phyloP scores from a whole-genome alignment of 2,888 invertebrate genomes.

The Proisotoma minuta region DNA sequence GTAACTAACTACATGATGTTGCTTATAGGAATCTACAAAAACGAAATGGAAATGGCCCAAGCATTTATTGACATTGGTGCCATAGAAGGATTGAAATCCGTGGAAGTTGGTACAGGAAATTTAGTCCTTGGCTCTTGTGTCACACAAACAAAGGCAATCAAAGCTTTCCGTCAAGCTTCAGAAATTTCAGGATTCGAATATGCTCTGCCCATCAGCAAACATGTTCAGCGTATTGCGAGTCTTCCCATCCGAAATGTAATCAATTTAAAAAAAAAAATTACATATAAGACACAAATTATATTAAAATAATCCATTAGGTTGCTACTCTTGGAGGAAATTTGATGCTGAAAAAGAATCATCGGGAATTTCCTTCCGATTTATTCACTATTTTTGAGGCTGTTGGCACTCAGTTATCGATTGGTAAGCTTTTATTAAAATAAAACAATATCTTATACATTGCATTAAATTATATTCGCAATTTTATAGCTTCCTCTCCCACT shows the following conservation, averaged over 20 bases:
- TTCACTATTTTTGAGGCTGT: conserved; percentile 57
- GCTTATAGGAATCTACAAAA: conserved; percentile 29
- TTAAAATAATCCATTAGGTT: conserved; percentile 37
- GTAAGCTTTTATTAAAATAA: conserved; percentile 29
- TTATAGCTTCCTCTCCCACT: conserved; percentile 28
- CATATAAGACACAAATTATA: not conserved
- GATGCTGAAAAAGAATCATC: conserved; percentile 62
- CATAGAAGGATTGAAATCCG: conserved; percentile 20
- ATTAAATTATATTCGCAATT: too few species aligned
- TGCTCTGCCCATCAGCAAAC: conserved; percentile 50
- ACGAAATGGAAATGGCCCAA: conserved; percentile 16
- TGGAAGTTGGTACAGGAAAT: not conserved
- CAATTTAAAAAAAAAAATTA: conserved; percentile 28
- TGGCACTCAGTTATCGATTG: conserved; percentile 48
- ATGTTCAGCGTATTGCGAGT: conserved; percentile 65
- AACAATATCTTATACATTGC: not conserved
- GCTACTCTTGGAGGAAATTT: conserved; percentile 68
- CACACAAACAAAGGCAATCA: conserved; percentile 1
- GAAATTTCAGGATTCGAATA: not conserved
- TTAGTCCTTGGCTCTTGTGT: conserved; percentile 7
- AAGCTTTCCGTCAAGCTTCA: not conserved
- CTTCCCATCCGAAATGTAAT: conserved; percentile 68
- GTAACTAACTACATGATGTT: too few species aligned
- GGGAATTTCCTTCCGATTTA: conserved; percentile 68
- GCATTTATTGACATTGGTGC: conserved; percentile 23